These are phyloP conservation scores for Lasioglossum figueresi DNA, from an alignment of 2,888 invertebrate genomes.

Conservation along the genomic window DNA sequence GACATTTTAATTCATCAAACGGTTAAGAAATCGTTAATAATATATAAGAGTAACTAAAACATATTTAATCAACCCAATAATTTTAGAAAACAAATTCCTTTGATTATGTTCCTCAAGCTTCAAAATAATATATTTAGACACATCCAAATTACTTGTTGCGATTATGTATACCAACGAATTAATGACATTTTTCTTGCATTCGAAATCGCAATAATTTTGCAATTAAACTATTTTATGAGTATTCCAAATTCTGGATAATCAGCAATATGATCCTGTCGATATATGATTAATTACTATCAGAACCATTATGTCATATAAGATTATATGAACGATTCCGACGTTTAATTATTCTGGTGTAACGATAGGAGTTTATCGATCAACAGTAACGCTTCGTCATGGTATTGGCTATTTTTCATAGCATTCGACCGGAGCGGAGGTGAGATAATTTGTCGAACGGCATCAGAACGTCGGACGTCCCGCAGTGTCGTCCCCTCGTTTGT, in stretches of 20 bases:
- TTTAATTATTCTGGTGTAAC: conserved; percentile 49
- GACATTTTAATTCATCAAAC: not conserved
- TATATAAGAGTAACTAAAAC: not conserved
- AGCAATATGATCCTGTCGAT: not conserved
- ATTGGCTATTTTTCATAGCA: conserved; percentile 68
- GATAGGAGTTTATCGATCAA: conserved; percentile 38
- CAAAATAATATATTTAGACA: not conserved
- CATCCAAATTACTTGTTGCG: not conserved
- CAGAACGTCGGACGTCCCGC: conserved; percentile 72
- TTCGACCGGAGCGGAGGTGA: conserved; percentile 69
- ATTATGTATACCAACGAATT: not conserved
- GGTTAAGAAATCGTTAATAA: not conserved
- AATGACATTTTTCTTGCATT: not conserved
- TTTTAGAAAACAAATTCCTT: not conserved
- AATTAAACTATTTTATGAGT: not conserved
- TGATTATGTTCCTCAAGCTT: not conserved
- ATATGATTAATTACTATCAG: not conserved
- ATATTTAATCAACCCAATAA: not conserved
- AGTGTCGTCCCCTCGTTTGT: conserved; percentile 75
- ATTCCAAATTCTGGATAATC: not conserved
- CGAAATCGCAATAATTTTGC: not conserved
- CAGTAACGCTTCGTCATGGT: conserved; percentile 64
- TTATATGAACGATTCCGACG: conserved; percentile 6
- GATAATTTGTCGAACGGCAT: conserved; percentile 71
- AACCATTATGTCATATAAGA: not conserved